A percentile compares a stretch with the other conserved stretches of the same genome.
These are phyloP conservation scores for Drosophila infuscata DNA, from an alignment of 2,888 invertebrate species.

Conservation along the genomic window DNA sequence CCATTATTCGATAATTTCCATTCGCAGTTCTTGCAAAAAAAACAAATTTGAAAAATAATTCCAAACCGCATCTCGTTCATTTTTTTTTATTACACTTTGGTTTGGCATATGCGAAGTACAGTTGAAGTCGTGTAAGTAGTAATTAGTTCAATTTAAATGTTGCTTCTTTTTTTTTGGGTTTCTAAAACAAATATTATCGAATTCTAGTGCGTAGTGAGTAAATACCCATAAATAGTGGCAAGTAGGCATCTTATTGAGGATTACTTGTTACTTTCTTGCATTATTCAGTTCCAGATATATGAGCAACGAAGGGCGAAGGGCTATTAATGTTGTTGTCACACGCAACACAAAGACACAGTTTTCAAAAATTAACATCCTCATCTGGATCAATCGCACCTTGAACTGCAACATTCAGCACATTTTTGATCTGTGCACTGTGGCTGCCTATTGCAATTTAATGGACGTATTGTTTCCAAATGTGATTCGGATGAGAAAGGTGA, in stretches of 20 bases:
- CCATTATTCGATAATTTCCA: background rate
- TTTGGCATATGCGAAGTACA: background rate
- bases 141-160: background rate
- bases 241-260: background rate
- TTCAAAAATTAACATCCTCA: background rate
- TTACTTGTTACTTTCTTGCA: background rate
- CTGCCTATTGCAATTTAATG: slow-evolving; percentile 33
- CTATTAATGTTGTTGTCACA: slow-evolving; percentile 10
- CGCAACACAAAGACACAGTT: background rate
- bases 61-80: background rate
- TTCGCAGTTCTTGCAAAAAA: background rate
- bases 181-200: too few species aligned
- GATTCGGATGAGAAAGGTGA: slow-evolving; percentile 17
- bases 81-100: background rate
- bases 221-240: too few species aligned
- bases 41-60: background rate
- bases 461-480: slow-evolving; percentile 19
- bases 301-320: accelerated
- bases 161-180: background rate
- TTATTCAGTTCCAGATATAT: background rate
- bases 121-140: background rate
- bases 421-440: slow-evolving; percentile 29
- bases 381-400: background rate
- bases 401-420: background rate
- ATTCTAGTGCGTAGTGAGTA: too few species aligned